These are phyloP conservation scores for Channa striata DNA, from an alignment of 2,797 vertebrate genomes.

Conservation along the genomic window DNA sequence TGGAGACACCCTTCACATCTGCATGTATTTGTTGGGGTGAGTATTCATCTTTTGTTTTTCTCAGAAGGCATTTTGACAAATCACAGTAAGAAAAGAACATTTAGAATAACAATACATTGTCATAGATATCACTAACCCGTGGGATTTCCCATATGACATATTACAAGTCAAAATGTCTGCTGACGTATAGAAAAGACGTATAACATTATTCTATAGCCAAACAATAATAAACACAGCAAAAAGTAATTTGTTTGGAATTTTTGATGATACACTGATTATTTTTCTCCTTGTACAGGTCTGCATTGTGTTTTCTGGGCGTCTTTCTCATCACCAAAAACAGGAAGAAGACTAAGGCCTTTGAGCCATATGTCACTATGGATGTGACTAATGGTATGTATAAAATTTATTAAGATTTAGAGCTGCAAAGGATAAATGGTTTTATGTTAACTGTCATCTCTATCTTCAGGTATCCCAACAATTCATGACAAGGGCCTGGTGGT, in stretches of 20 bases:
- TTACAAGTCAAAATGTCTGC: not conserved
- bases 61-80: not conserved
- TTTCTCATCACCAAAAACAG: slow-evolving; percentile 93
- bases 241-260: not conserved
- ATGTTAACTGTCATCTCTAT: slow-evolving; percentile 17
- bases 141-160: not conserved
- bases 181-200: not conserved
- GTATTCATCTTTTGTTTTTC: slow-evolving; percentile 53
- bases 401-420: not conserved
- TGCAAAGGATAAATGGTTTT: not conserved
- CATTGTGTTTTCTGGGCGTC: slow-evolving; percentile 91
- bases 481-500: slow-evolving; percentile 89
- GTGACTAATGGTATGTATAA: slow-evolving; percentile 89
- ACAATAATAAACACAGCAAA: not conserved
- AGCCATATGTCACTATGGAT: slow-evolving; percentile 97
- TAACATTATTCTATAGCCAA: not conserved
- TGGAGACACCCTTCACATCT: slow-evolving; percentile 91
- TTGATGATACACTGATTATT: not conserved
- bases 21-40: slow-evolving; percentile 96
- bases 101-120: not conserved
- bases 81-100: not conserved
- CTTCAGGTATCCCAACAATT: slow-evolving; percentile 91
- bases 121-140: not conserved
- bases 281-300: slow-evolving; percentile 81
- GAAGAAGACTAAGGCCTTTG: slow-evolving; percentile 89